phyloP scores from a whole-genome alignment of 2,797 vertebrate species.

The Chiloscyllium punctatum region DNA sequence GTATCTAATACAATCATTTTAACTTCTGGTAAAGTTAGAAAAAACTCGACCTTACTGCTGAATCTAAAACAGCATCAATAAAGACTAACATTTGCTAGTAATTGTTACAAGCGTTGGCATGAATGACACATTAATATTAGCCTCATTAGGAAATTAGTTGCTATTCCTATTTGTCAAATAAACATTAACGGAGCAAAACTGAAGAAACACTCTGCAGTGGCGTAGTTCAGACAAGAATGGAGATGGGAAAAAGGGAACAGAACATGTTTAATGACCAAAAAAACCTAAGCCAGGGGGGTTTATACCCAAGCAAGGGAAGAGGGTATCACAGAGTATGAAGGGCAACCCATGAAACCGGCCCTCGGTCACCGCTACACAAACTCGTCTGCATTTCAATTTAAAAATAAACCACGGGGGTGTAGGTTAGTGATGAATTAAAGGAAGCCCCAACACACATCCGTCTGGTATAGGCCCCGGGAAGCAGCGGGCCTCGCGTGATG shows the following conservation, averaged over 20 bases:
- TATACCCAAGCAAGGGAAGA: no score
- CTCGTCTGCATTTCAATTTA: background rate
- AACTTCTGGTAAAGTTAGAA: background rate
- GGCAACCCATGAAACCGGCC: background rate
- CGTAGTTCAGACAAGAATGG: slow-evolving; percentile 3
- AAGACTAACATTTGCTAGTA: background rate
- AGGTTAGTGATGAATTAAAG: no score
- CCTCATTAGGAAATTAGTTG: background rate
- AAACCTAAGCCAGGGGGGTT: background rate
- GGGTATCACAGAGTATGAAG: background rate
- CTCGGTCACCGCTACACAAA: background rate
- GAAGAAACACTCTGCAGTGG: slow-evolving; percentile 4
- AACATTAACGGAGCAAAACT: background rate
- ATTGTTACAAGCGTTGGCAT: background rate
- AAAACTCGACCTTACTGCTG: background rate
- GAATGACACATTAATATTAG: background rate
- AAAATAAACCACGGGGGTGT: background rate
- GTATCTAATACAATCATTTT: background rate
- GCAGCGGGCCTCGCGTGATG: slow-evolving; percentile 45
- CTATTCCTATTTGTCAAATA: background rate
- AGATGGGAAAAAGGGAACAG: no score
- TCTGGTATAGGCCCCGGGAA: slow-evolving; percentile 5
- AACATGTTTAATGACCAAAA: background rate
- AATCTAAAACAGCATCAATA: background rate
- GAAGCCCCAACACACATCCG: background rate